A percentile compares a stretch with the other conserved stretches of the same genome.
These are phyloP conservation scores for Molorchus minor DNA, from an alignment of 2,888 invertebrate genomes.

Conservation along the genomic window DNA sequence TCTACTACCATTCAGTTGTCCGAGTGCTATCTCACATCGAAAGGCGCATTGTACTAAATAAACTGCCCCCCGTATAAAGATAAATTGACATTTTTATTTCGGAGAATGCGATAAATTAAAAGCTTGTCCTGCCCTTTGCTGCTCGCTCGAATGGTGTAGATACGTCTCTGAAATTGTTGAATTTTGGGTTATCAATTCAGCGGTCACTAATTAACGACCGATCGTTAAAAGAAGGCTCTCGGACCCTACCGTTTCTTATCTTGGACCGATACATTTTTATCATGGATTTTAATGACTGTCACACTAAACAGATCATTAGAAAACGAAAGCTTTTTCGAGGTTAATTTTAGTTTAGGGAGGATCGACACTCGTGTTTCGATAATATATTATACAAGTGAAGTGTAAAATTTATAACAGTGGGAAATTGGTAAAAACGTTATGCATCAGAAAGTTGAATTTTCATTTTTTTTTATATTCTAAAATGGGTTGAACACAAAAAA, in stretches of 20 bases:
- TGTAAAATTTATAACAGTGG: no score
- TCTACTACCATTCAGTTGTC: conserved; percentile 55
- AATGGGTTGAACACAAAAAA: no score
- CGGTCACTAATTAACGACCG: conserved; percentile 46
- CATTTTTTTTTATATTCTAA: no score
- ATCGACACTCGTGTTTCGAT: no score
- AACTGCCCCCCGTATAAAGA: conserved; percentile 41
- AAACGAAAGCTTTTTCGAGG: conserved; percentile 4
- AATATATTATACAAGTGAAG: no score
- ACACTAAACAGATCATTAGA: conserved; percentile 25
- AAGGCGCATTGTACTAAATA: conserved; percentile 46
- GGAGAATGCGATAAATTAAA: conserved; percentile 41
- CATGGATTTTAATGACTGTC: conserved; percentile 33
- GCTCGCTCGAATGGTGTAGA: not conserved
- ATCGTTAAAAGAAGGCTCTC: conserved; percentile 40
- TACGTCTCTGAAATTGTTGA: conserved; percentile 29
- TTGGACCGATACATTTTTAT: conserved; percentile 42
- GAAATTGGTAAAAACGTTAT: no score
- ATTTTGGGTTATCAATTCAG: conserved; percentile 42
- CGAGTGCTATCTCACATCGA: conserved; percentile 47
- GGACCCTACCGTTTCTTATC: conserved; percentile 43
- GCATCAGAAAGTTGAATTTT: no score
- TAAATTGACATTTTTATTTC: conserved; percentile 46
- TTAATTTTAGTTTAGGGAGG: not conserved
- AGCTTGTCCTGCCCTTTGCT: not conserved